These are phyloP conservation scores for Trissolcus basalis DNA, from an alignment of 1,140 invertebrate species.

Conservation along the genomic window DNA sequence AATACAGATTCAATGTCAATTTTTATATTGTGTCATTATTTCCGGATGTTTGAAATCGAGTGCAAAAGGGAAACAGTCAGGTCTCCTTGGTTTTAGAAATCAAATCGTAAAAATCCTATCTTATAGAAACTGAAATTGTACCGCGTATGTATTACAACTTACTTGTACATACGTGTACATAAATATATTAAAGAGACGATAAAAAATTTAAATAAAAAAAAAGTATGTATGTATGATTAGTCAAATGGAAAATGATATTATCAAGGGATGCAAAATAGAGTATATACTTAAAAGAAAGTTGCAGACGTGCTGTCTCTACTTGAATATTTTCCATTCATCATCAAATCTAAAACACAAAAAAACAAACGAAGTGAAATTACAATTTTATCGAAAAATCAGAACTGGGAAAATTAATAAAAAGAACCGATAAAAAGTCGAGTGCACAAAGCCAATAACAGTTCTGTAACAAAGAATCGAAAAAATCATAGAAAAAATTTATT, in stretches of 20 bases:
- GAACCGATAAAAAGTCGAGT: no score
- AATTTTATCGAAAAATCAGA: no score
- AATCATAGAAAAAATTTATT: no score
- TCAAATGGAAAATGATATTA: constrained; percentile 43
- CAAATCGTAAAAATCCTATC: constrained; percentile 36
- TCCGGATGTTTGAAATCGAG: constrained; percentile 7
- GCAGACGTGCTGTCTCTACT: constrained; percentile 36
- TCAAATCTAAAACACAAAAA: not conserved
- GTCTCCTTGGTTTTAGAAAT: constrained; percentile 6
- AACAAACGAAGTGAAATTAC: no score
- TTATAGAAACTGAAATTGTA: constrained; percentile 30
- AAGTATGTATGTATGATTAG: constrained; percentile 34
- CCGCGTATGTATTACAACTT: constrained; percentile 55
- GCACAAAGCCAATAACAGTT: no score
- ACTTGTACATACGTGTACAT: constrained; percentile 50
- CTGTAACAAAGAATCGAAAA: no score
- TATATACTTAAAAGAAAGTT: constrained; percentile 52
- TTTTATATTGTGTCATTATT: constrained; percentile 12
- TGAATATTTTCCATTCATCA: constrained; percentile 48
- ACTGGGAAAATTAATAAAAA: no score
- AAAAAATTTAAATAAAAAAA: constrained; percentile 1
- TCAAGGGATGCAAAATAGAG: constrained; percentile 49
- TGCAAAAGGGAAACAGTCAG: not conserved
- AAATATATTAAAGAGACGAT: constrained; percentile 18
- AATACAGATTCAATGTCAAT: constrained; percentile 10